Percentiles rank a stretch among this genome's conserved stretches.
These are phyloP conservation scores for Callopanchax toddi DNA, from an alignment of 2,113 vertebrate species.

Conservation along the genomic window DNA sequence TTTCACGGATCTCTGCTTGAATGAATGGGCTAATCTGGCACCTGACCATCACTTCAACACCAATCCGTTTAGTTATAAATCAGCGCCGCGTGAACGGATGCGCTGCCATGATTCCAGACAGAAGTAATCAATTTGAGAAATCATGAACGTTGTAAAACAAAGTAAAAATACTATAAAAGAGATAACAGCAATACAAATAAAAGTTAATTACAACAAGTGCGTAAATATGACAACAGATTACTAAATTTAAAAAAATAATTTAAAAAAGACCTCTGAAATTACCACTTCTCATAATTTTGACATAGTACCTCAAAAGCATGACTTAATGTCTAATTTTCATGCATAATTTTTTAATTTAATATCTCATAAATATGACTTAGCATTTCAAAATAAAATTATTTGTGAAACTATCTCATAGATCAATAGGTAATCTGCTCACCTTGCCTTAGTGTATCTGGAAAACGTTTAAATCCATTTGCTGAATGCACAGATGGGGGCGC, in stretches of 20 bases:
- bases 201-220: not conserved
- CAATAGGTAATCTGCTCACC: too few relatives aligned
- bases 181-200: not conserved
- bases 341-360: too few relatives aligned
- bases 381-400: too few relatives aligned
- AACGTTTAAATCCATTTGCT: too few relatives aligned
- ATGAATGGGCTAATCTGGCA: not conserved
- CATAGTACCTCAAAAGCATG: too few relatives aligned
- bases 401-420: too few relatives aligned
- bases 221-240: not conserved
- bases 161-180: not conserved
- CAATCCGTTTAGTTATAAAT: not conserved
- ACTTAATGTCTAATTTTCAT: too few relatives aligned
- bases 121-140: not conserved
- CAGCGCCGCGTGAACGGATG: not conserved
- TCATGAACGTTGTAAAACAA: not conserved
- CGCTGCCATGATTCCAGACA: slow-evolving; percentile 7
- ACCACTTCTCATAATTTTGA: too few relatives aligned
- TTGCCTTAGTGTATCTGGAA: too few relatives aligned
- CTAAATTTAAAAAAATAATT: not conserved
- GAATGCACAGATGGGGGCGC: slow-evolving; percentile 13
- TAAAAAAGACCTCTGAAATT: too few relatives aligned
- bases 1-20: not conserved
- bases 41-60: accelerated
- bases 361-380: too few relatives aligned